Percentiles rank a stretch among this genome's conserved stretches.
These are phyloP conservation scores for Parus major DNA, from an alignment of 2,113 vertebrate species.

Conservation along the genomic window DNA sequence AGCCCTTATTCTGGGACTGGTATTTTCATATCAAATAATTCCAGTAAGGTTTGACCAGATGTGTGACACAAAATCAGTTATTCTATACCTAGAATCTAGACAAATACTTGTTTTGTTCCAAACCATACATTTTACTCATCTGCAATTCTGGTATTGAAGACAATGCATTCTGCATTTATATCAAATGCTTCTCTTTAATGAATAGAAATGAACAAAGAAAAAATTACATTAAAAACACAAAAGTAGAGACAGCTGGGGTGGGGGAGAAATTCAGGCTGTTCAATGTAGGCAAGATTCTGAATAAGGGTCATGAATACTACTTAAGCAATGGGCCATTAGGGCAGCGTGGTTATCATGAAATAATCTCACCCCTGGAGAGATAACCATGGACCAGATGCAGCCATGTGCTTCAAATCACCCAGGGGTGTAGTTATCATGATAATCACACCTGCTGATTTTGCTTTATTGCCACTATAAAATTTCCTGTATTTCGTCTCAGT, in stretches of 20 bases:
- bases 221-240: neutral
- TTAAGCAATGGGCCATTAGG: conserved; percentile 39
- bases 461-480: conserved; percentile 31
- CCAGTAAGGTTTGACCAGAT: neutral
- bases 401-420: conserved; percentile 35
- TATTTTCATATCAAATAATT: neutral
- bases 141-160: neutral
- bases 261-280: neutral
- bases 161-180: neutral
- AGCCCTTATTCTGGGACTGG: neutral
- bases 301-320: conserved; percentile 40
- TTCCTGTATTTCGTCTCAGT: neutral
- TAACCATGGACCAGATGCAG: conserved; percentile 52
- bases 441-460: conserved; percentile 63
- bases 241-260: neutral
- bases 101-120: neutral
- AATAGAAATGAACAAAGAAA: neutral
- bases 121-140: neutral
- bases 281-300: neutral
- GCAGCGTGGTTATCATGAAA: conserved; percentile 29
- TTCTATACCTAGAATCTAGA: neutral
- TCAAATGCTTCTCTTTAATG: neutral
- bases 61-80: neutral
- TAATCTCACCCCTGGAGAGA: conserved; percentile 57
- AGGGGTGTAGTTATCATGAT: conserved; percentile 45